phyloP scores from a whole-genome alignment of 2,888 invertebrate species.

The Dynastes maya region DNA sequence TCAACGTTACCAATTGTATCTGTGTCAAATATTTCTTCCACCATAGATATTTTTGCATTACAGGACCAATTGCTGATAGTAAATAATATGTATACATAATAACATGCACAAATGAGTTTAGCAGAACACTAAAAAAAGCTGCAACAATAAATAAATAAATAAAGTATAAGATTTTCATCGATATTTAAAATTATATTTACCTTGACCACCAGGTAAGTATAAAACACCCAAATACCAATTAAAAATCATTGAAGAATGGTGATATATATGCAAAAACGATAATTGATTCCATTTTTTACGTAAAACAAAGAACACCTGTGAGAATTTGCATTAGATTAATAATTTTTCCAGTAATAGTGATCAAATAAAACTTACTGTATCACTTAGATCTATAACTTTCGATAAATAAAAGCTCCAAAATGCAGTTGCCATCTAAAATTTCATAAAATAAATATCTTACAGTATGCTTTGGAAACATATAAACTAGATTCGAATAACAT shows the following conservation, averaged over 20 bases:
- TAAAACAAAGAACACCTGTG: slow-evolving; percentile 86
- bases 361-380: slow-evolving; percentile 76
- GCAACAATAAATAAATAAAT: slow-evolving; percentile 71
- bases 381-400: slow-evolving; percentile 94
- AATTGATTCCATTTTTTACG: slow-evolving; percentile 93
- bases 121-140: slow-evolving; percentile 86
- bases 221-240: slow-evolving; percentile 81
- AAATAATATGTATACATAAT: slow-evolving; percentile 94
- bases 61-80: slow-evolving; percentile 88
- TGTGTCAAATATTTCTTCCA: slow-evolving; percentile 93
- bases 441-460: not conserved
- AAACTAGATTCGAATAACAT: slow-evolving; percentile 23
- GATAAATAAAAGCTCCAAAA: slow-evolving; percentile 97
- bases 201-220: slow-evolving; percentile 80
- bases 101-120: slow-evolving; percentile 93
- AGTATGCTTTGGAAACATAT: not conserved
- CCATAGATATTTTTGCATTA: slow-evolving; percentile 87
- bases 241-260: slow-evolving; percentile 94
- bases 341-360: not conserved
- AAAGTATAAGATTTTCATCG: not conserved
- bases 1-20: slow-evolving; percentile 82
- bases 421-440: slow-evolving; percentile 85
- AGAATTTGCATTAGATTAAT: slow-evolving; percentile 40
- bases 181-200: slow-evolving; percentile 46
- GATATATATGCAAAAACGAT: slow-evolving; percentile 91